Evolutionary conservation across 1,140 invertebrate genomes (phyloP), one percentile per base, ranked within the genome.

Genomic region (Megathymus violae): DNA sequence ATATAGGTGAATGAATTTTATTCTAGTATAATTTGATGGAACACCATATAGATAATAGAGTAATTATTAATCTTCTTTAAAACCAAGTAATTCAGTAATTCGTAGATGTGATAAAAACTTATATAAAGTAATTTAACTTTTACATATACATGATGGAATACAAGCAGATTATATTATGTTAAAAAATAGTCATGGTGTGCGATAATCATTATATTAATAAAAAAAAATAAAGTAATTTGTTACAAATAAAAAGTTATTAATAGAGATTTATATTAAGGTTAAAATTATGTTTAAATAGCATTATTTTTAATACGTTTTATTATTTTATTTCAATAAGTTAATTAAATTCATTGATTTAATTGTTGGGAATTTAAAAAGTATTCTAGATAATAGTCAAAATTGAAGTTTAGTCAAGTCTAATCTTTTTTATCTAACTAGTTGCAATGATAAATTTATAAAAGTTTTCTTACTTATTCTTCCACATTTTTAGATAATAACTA

Each of bases 1-100:
- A 83, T 80, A 81, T 91, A 91, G 86, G 78, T 79, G 80, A 73
- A 88, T 84, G 80, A 88, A 81, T 87, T 85, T 88, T 91, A 89
- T 88, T 88, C 77, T 89, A 91, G 86, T 82, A 85, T 91, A 89
- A 91, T 87, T 89, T 81, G 77, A 87, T 69, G 80, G 85, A 83
- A 91, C 86, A 91, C 85, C 88, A 91, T 82, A 84, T 77, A 81
- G 82, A 85, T 86, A 80, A 85, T 89, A 89, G 85, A 62, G 71
- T 82, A 83, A n/a, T n/a, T n/a, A 80, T 85, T 67, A 82, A 85
- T 82, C 76, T 76, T 81, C 76, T 85, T 78, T 82, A 80, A 67
- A 85, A 78, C 80, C 74, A 75, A 85, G 65, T 83, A 82, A 78
- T 86, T 86, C 80, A 79, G 78, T 79, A 79, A 78, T 79, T 72